phyloP scores from a whole-genome alignment of 1,140 invertebrate species.

The Frieseomelitta varia region DNA sequence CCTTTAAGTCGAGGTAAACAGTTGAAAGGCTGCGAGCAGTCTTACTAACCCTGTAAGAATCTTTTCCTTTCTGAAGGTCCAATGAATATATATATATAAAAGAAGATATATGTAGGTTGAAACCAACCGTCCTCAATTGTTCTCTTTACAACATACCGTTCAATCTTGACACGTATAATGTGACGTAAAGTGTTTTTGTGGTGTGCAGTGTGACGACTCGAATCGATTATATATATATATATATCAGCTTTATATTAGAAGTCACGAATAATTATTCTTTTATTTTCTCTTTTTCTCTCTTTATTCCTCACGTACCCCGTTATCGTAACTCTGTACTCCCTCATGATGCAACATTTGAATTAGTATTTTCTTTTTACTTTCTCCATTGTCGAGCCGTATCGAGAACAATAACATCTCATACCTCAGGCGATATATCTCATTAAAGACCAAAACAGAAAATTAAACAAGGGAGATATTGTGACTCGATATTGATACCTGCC shows the following conservation, averaged over 20 bases:
- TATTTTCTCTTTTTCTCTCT: neutral
- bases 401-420: neutral
- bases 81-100: neutral
- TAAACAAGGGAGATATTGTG: conserved; percentile 41
- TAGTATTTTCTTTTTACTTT: neutral
- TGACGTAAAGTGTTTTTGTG: conserved; percentile 33
- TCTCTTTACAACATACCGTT: conserved; percentile 2
- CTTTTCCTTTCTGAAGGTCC: neutral
- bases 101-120: neutral
- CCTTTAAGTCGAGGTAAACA: conserved; percentile 39
- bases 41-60: conserved; percentile 51
- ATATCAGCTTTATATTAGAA: conserved; percentile 2
- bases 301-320: neutral
- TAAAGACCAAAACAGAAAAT: neutral
- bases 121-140: neutral
- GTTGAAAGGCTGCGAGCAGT: conserved; percentile 34
- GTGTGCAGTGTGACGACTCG: conserved; percentile 47
- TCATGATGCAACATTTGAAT: conserved; percentile 20
- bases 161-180: neutral
- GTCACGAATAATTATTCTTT: neutral
- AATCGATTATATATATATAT: neutral
- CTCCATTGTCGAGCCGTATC: neutral
- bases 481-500: conserved; percentile 84
- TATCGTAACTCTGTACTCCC: neutral
- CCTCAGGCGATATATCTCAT: conserved; percentile 13